A percentile compares a stretch with the other conserved stretches of the same genome.
These are phyloP conservation scores for Gadus macrocephalus DNA, from an alignment of 2,113 vertebrate species.

Conservation along the genomic window DNA sequence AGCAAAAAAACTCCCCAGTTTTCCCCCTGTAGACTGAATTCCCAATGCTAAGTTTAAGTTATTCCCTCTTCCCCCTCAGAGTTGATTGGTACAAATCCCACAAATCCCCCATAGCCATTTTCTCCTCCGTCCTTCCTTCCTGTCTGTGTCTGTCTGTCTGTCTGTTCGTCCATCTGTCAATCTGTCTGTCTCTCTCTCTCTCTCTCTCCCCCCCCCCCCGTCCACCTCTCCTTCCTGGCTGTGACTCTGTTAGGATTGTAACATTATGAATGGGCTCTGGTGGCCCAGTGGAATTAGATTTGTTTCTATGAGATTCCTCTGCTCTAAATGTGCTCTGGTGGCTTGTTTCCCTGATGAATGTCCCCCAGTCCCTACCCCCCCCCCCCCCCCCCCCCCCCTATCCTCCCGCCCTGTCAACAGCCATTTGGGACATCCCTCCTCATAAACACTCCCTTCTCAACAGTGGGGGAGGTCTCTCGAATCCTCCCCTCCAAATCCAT, in stretches of 20 bases:
- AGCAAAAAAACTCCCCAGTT: background rate
- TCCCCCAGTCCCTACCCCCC: background rate
- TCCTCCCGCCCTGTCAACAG: constrained; percentile 54
- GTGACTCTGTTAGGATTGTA: constrained; percentile 55
- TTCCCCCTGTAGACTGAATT: background rate
- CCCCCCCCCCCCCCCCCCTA: too few species aligned
- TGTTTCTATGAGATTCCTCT: constrained; percentile 63
- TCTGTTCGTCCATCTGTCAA: constrained; percentile 38
- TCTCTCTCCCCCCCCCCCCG: constrained; percentile 3
- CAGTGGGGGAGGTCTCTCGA: too few species aligned
- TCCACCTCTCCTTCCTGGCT: constrained; percentile 22
- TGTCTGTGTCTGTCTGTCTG: background rate
- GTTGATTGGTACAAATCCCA: too few species aligned
- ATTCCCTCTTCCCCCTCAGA: background rate
- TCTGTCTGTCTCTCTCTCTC: background rate
- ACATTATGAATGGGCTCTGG: constrained; percentile 63
- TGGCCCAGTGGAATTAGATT: constrained; percentile 60
- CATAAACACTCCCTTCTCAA: constrained; percentile 44
- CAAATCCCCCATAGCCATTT: too few species aligned
- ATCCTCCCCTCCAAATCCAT: too few species aligned
- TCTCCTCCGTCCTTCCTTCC: too few species aligned
- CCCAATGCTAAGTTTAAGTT: background rate
- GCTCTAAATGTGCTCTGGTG: constrained; percentile 52
- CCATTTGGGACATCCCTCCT: constrained; percentile 61
- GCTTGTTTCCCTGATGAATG: constrained; percentile 68